Percentiles rank a stretch among this genome's conserved stretches.
Conservation (phyloP, 2,797 vertebrate species). For the Phrynocephalus guinanensis region DNA sequence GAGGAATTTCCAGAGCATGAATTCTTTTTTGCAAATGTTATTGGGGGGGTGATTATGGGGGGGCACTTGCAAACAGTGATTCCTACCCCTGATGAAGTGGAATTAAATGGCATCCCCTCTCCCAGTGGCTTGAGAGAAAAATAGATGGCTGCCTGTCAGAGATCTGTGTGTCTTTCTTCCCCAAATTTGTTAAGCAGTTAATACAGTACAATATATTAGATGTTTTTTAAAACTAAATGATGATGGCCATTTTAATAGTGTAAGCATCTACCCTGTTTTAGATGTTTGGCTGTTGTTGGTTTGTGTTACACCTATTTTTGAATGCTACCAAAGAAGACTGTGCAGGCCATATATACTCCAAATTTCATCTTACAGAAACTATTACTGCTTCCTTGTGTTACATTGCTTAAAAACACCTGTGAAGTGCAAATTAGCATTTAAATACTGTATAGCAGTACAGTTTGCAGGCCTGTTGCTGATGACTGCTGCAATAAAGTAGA, state of each 20-base stretch:
- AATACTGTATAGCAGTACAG: constrained; percentile 17
- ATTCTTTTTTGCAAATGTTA: background rate
- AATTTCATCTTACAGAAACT: background rate
- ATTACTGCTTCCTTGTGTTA: constrained; percentile 22
- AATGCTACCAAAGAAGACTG: background rate
- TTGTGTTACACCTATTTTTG: too few relatives aligned
- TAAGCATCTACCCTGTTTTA: background rate
- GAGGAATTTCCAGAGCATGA: too few relatives aligned
- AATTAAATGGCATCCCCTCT: background rate
- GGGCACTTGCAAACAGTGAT: too few relatives aligned
- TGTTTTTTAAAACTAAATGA: background rate
- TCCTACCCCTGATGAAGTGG: background rate
- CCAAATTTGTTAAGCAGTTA: background rate
- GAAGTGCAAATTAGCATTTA: constrained; percentile 44
- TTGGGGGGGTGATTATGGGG: too few relatives aligned
- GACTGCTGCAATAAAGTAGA: constrained; percentile 35
- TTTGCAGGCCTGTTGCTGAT: constrained; percentile 27
- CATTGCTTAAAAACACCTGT: constrained; percentile 38
- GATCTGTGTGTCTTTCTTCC: background rate
- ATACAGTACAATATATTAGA: background rate
- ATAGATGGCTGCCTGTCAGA: background rate
- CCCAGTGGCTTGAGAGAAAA: background rate
- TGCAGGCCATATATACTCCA: background rate
- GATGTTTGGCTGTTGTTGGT: too few relatives aligned
- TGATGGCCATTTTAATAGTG: too few relatives aligned